Conservation (phyloP, 2,797 vertebrate genomes). For the Pelodytes ibericus region DNA sequence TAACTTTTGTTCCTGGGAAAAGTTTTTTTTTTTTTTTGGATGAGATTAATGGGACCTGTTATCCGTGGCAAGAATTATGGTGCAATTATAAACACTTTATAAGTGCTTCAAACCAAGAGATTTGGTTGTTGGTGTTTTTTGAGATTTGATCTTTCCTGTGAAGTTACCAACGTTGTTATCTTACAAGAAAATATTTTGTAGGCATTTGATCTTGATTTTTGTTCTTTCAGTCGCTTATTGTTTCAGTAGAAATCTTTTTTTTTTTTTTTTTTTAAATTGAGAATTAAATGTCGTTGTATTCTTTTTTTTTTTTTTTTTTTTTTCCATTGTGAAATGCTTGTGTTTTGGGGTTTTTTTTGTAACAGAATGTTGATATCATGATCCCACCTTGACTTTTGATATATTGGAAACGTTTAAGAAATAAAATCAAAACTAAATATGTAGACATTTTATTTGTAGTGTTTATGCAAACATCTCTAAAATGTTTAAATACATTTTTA, state of each 20-base stretch:
- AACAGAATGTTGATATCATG: too few species aligned
- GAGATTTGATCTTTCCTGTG: background rate
- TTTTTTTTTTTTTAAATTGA: background rate
- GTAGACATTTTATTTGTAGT: too few species aligned
- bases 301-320: background rate
- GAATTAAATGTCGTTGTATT: background rate
- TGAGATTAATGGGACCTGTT: conserved; percentile 1
- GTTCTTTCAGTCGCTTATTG: background rate
- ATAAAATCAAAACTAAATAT: too few species aligned
- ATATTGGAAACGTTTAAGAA: too few species aligned
- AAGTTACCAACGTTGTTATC: background rate
- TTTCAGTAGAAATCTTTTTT: background rate
- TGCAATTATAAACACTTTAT: conserved; percentile 16
- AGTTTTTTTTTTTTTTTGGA: background rate
- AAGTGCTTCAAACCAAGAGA: background rate
- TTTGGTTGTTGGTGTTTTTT: background rate
- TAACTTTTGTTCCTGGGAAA: background rate
- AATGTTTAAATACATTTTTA: too few species aligned
- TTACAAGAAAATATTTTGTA: background rate
- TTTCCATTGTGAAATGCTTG: too few species aligned
- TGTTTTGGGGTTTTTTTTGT: too few species aligned
- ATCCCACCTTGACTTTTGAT: too few species aligned
- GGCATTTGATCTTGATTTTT: background rate
- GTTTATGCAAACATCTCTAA: too few species aligned
- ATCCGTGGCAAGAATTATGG: background rate